Base-by-base conservation (phyloP, 1,140 invertebrate genomes). In the Aphelinus atriplicis region DNA sequence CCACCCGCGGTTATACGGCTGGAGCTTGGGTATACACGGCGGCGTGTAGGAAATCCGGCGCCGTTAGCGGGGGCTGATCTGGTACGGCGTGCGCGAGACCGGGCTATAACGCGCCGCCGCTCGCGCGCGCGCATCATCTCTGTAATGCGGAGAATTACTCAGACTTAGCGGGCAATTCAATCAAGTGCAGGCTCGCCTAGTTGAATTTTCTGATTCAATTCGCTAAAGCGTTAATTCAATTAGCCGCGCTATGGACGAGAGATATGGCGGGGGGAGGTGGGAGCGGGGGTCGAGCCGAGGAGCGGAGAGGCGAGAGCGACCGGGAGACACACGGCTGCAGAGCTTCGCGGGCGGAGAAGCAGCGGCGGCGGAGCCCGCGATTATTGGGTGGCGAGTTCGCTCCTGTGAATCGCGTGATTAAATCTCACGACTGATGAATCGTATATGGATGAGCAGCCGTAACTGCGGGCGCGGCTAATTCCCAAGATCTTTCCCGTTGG, bases 121-220 rank as follows among this genome's bases (percentile, higher is more conserved):
- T 60, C 7, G 57, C 3, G 10, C 45, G 48, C 53, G 56, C 53
- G 62, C 66, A 68, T 74, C 65, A 69, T 69, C 65, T 62, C 65
- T 51, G 65, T 74, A 74, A 68, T 74, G 72, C 72, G 46, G 65
- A 62, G 73, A 70, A 75, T 75, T 75, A 75, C 73, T 75, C 73
- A 69, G 73, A 75, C 73, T 75, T 75, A 75, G 73, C 60, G 73
- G 73, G 66, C 62, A 70, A 75, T 75, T 75, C 66, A 71, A 70
- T 75, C 73, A 75, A 68, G 73, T 66, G 73, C 55, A 55, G 61
- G 48, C 66, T 58, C 7, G 57, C 51, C 51, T 53, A 63, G 66
- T 68, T 74, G 60, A 69, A 70, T 75, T 75, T 75, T 75, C 73
- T 75, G 61, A 75, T 61, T 75, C 73, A 70, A 75, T 75, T 75